Percentiles rank a stretch among this genome's conserved stretches.
phyloP scores from a whole-genome alignment of 1,140 invertebrate genomes.

The Platorchestia sp. region DNA sequence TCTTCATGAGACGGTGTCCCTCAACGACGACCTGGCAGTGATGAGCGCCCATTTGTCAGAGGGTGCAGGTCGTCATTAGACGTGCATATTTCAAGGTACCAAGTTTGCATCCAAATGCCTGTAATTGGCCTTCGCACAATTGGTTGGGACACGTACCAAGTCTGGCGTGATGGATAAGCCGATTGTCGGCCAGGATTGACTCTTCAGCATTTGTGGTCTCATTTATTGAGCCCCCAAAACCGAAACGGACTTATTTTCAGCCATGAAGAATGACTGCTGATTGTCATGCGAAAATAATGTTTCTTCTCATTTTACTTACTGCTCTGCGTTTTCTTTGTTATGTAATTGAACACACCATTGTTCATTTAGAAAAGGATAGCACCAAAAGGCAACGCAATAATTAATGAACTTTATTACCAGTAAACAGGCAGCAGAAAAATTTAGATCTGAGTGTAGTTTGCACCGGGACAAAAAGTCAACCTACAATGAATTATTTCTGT shows the following conservation, averaged over 20 bases:
- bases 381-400: background rate
- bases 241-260: background rate
- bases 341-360: background rate
- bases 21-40: conserved; percentile 17
- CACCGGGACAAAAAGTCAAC: background rate
- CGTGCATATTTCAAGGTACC: conserved; percentile 52
- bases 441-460: background rate
- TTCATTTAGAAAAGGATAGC: background rate
- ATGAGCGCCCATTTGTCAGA: conserved; percentile 38
- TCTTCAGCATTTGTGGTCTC: conserved; percentile 24
- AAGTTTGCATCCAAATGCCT: conserved; percentile 46
- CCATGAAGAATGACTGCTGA: background rate
- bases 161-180: conserved; percentile 30
- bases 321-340: background rate
- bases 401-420: background rate
- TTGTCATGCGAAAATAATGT: background rate
- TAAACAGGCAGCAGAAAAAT: background rate
- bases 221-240: conserved; percentile 17
- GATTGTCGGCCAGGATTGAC: conserved; percentile 36
- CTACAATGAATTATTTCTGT: background rate
- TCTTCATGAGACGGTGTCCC: conserved; percentile 22
- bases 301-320: background rate
- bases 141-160: conserved; percentile 36
- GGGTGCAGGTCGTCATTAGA: conserved; percentile 34
- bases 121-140: conserved; percentile 36